Conservation (phyloP, 2,797 vertebrate genomes). For the Sitta carolinensis region DNA sequence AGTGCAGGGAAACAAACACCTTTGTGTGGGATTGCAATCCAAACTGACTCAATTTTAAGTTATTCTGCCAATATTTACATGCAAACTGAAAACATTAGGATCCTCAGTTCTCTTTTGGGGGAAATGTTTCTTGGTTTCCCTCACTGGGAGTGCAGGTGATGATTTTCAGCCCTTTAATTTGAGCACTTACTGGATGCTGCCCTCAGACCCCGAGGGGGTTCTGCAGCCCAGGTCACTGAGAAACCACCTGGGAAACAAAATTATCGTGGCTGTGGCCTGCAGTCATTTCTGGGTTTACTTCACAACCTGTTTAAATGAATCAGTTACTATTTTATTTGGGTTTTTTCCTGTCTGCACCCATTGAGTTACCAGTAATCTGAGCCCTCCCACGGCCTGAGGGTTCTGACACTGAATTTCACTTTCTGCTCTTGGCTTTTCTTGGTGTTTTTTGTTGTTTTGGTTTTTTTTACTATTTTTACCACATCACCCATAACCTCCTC, state of each 20-base stretch:
- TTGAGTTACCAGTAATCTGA: neutral
- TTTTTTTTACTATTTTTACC: neutral
- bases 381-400: neutral
- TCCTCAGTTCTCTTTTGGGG: fast-evolving
- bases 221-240: neutral
- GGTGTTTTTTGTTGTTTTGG: neutral
- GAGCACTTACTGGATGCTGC: neutral
- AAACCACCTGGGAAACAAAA: neutral
- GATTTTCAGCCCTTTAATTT: fast-evolving
- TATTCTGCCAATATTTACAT: fast-evolving
- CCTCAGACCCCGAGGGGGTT: fast-evolving
- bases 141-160: fast-evolving
- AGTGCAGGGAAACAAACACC: fast-evolving
- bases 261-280: neutral
- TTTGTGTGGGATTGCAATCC: fast-evolving
- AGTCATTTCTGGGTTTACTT: neutral
- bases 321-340: neutral
- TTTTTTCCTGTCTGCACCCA: neutral
- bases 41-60: neutral
- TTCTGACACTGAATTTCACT: neutral
- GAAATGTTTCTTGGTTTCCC: neutral
- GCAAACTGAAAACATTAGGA: fast-evolving
- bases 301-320: neutral
- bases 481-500: neutral
- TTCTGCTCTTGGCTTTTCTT: neutral